Base-by-base conservation (phyloP, 2,888 invertebrate genomes). In the Drosophila maculinotata region DNA sequence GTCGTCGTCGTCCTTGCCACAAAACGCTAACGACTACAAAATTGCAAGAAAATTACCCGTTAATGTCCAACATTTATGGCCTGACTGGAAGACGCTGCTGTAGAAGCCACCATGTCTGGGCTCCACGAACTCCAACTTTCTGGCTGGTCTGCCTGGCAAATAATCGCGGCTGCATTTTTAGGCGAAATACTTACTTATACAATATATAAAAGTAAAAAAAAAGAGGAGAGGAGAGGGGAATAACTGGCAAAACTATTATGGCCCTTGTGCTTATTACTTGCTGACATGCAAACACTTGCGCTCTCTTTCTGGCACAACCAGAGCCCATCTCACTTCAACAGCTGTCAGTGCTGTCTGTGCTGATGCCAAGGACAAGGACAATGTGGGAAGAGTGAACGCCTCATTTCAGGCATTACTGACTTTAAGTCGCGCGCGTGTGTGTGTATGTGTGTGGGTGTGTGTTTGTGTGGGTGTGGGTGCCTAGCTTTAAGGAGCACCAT, bases 31-130 rank as follows among this genome's bases (percentile, higher is more conserved):
- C 90, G 90, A 90, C 89, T 90, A 89, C 80, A 87, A 90, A 89
- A 90, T 90, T 90, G 89, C 89, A 89, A 84, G 85, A 89, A 90
- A 90, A 90, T 90, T 90, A 89, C 89, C 87, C 89, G 89, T 82
- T 88, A 89, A 89, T 87, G 89, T 88, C 76, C 89, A 85, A 83
- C 86, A 88, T 85, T 88, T 88, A 88, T 79, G 85, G 85, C 79
- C 60, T 53, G 65, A 63, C 76, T 64, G 53, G 49, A 76, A 81
- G 82, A 79, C 69, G 72, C 44, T 66, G 53, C 23, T 23, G 26
- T 17, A 20, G 39, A 45, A 45, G 65, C 39, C 44, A 53, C 35
- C 26, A 33, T 42, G 56, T 52, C 33, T 53, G 35, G 51, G 52
- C 49, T 14, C 26, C 49, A 49, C 49, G 35, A 45, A 47, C 49